These are phyloP conservation scores for Volucella zonaria DNA, from an alignment of 2,888 invertebrate genomes.

Conservation along the genomic window DNA sequence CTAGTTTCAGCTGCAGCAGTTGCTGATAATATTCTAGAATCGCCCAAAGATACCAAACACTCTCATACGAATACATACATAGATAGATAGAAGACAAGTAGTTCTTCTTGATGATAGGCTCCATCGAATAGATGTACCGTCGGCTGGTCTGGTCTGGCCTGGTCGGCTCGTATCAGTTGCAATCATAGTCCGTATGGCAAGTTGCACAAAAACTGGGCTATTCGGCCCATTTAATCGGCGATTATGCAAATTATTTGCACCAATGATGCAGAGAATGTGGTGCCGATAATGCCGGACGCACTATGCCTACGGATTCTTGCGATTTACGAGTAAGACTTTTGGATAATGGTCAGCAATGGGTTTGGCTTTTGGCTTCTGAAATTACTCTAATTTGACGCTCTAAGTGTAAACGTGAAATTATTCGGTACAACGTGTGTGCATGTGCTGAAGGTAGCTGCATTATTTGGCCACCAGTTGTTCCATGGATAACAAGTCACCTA, in stretches of 20 bases:
- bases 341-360: conserved; percentile 72
- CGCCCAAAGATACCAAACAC: conserved; percentile 43
- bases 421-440: conserved; percentile 14
- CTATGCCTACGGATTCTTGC: conserved; percentile 41
- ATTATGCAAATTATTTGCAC: conserved; percentile 73
- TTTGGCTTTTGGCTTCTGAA: conserved; percentile 49
- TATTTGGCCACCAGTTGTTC: too few species aligned
- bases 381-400: conserved; percentile 73
- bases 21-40: conserved; percentile 60
- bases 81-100: conserved; percentile 62
- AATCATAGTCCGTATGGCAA: conserved; percentile 16
- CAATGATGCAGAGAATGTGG: conserved; percentile 66
- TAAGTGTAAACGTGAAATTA: conserved; percentile 73
- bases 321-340: conserved; percentile 29
- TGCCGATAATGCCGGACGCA: conserved; percentile 55
- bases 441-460: too few species aligned
- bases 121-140: conserved; percentile 34
- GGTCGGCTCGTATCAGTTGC: not conserved
- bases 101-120: conserved; percentile 64
- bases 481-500: too few species aligned
- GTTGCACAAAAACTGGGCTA: conserved; percentile 68
- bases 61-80: conserved; percentile 5
- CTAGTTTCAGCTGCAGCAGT: conserved; percentile 44
- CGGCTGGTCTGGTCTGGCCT: not conserved
- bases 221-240: conserved; percentile 70